A percentile compares a stretch with the other conserved stretches of the same genome.
phyloP scores from a whole-genome alignment of 1,140 invertebrate genomes.

The Bathynomus jamesi region DNA sequence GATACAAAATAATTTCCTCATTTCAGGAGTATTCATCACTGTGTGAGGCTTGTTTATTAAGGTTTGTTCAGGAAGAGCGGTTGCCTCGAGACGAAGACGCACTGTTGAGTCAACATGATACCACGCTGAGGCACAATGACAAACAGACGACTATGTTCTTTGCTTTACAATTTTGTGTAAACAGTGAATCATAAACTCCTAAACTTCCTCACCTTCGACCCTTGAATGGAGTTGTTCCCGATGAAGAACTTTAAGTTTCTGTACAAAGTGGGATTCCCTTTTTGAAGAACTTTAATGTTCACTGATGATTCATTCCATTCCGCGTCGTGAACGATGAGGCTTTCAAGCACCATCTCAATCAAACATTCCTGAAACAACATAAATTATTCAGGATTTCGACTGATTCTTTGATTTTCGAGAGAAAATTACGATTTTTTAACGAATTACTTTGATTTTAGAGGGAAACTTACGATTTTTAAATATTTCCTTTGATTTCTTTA shows the following conservation, averaged over 20 bases:
- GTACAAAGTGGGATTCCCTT: neutral
- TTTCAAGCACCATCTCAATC: neutral
- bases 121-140: no score
- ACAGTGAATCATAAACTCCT: neutral
- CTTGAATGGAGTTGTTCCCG: neutral
- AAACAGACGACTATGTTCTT: neutral
- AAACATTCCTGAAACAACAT: neutral
- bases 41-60: neutral
- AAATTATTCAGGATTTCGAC: no score
- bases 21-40: no score
- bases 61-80: neutral
- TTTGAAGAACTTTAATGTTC: neutral
- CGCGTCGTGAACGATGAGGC: neutral
- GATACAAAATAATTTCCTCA: no score
- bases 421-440: no score
- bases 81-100: no score
- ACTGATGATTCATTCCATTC: neutral
- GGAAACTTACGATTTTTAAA: no score
- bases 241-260: neutral
- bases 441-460: no score
- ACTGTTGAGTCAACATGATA: no score
- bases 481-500: no score
- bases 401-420: no score
- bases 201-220: neutral
- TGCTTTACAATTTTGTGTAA: neutral